These are phyloP conservation scores for Diadema setosum DNA, from an alignment of 35 echinoderm and acorn worm genomes.

Conservation along the genomic window DNA sequence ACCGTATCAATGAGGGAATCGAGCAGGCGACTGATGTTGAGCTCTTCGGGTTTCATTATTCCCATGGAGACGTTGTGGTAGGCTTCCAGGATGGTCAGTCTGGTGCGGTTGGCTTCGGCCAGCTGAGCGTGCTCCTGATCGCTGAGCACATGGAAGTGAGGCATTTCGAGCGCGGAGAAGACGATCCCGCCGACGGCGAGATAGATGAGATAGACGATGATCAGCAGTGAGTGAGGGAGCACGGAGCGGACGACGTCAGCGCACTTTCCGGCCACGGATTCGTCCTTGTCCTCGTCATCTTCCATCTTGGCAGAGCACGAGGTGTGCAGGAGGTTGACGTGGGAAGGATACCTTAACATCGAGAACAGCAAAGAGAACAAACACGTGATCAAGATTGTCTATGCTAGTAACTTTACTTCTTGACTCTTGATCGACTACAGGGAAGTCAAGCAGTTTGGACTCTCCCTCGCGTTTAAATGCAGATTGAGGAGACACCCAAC, in stretches of 20 bases:
- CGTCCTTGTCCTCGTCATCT: no score
- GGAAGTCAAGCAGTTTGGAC: no score
- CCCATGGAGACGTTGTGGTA: slow-evolving; percentile 1
- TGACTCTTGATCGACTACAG: no score
- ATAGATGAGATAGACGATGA: slow-evolving; percentile 46
- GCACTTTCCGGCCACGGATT: no score
- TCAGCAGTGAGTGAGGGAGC: slow-evolving; percentile 38
- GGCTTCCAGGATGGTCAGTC: not conserved
- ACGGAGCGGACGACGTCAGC: not conserved
- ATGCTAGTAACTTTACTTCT: no score
- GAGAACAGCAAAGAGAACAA: no score
- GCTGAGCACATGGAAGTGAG: not conserved
- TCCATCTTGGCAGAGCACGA: no score
- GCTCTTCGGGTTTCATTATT: not conserved
- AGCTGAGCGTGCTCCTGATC: not conserved
- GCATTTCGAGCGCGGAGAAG: slow-evolving; percentile 36
- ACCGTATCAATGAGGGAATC: slow-evolving; percentile 40
- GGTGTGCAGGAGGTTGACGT: no score
- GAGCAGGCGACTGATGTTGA: not conserved
- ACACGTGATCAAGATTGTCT: no score
- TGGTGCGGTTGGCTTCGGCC: not conserved
- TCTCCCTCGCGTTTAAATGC: no score
- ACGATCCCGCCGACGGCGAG: slow-evolving; percentile 42
- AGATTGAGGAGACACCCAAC: no score
- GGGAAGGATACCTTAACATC: no score